Evolutionary conservation across 1,140 invertebrate species (phyloP), one percentile per base, ranked within the genome.

Genomic region (Paraescarpia echinospica): DNA sequence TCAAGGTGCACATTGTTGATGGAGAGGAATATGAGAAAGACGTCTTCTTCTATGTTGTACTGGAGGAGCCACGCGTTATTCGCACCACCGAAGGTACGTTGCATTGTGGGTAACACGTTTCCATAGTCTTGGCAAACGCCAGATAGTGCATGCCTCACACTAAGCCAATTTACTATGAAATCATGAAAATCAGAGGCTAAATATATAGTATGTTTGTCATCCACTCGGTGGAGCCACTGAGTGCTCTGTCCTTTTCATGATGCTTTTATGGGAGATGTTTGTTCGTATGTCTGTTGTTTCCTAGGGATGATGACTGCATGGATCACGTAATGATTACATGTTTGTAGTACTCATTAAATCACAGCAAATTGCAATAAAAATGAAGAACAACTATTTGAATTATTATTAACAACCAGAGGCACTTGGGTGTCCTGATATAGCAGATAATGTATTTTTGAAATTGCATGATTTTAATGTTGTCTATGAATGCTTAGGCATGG

Each of bases 11-110:
- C 92, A 99, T 99, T 93, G 97, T 98, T 92, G 99, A 99, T 96
- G 98, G 99, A 95, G 99, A 99, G 96, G 99, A 98, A 95, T 99
- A 99, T 95, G 99, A 99, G 96, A 99, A 99, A 96, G 98, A 99
- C 95, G 98, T 99, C 14, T 97, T 98, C 22, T 99, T 99, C 95
- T 99, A 98, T 95, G 97, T 99, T 0, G 97, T 99, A 95, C 96
- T 99, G 5, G 98, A 98, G 31, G 97, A 98, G 94, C 99, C 99
- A 12, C 97, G 97, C 27, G 88, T 95, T 27, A 92, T 95, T 33
- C 94, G 94, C 89, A 95, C 94, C 94, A 94, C 94, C 90, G 94
- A 94, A 94, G 94, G 95, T 95, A 94, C 93, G 91, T 59, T 31
- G 88, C 34, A 34, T 35, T 34, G 89, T 22, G 2, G 18, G 89